Evolutionary conservation across 2,113 vertebrate genomes (phyloP).

Genomic region (Rhinopithecus roxellana): DNA sequence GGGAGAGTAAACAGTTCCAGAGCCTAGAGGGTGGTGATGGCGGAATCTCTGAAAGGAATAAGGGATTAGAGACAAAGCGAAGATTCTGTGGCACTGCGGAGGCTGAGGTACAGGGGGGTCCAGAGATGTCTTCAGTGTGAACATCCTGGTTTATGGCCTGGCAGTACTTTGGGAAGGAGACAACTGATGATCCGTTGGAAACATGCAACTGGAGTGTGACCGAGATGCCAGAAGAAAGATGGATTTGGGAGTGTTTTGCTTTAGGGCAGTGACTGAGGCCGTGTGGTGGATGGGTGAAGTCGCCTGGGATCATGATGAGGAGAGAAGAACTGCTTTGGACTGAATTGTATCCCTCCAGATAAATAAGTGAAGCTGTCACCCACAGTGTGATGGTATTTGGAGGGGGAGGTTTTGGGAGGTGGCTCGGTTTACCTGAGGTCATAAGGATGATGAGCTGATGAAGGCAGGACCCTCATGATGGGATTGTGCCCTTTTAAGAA

Average conservation of each 20-base stretch:
- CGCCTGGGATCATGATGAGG: neutral
- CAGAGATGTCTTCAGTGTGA: neutral
- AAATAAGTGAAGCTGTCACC: neutral
- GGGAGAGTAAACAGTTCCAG: neutral
- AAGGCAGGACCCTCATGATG: neutral
- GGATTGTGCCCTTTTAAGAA: neutral
- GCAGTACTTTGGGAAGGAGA: neutral
- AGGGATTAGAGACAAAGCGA: neutral
- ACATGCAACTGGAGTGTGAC: neutral
- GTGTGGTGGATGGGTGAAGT: neutral
- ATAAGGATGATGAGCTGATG: neutral
- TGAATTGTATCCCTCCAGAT: neutral
- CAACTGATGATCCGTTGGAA: neutral
- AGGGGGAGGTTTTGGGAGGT: neutral
- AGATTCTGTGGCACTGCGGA: neutral
- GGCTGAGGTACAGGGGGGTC: neutral
- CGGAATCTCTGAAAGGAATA: neutral
- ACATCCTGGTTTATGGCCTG: neutral
- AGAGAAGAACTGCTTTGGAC: neutral
- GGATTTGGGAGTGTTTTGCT: neutral
- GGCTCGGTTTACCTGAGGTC: neutral
- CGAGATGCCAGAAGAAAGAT: neutral
- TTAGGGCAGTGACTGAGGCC: neutral
- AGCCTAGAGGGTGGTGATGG: neutral
- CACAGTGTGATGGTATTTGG: neutral